Percentiles rank a stretch among this genome's conserved stretches.
phyloP scores from a whole-genome alignment of 2,797 vertebrate genomes.

The Carcharodon carcharias region DNA sequence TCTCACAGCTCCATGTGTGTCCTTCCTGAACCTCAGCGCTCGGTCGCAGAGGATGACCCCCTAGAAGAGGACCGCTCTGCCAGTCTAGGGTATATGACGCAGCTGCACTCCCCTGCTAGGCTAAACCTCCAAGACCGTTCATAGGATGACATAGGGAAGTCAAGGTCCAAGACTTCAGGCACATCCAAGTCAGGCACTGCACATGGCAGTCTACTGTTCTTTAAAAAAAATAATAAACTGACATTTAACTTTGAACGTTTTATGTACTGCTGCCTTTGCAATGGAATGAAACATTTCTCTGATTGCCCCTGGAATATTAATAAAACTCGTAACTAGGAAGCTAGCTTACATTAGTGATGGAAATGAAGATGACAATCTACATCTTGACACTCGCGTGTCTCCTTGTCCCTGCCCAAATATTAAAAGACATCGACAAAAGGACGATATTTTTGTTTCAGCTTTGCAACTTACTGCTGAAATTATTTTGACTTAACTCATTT shows the following conservation, averaged over 20 bases:
- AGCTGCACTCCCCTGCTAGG: conserved; percentile 96
- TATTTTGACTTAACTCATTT: neutral
- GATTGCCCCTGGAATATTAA: neutral
- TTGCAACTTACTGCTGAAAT: neutral
- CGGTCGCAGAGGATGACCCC: no score
- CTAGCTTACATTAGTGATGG: neutral
- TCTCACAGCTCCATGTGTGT: conserved; percentile 91
- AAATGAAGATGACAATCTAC: neutral
- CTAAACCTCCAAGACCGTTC: conserved; percentile 87
- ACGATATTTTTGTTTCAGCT: neutral
- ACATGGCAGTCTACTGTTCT: conserved; percentile 91
- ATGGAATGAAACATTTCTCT: neutral
- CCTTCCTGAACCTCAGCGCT: no score
- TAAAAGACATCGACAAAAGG: neutral
- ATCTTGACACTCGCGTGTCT: neutral
- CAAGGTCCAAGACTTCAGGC: conserved; percentile 95
- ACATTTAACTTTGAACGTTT: neutral
- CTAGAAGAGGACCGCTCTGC: conserved; percentile 77
- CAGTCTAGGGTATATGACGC: conserved; percentile 81
- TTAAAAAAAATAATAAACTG: conserved; percentile 46
- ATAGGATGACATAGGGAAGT: conserved; percentile 56
- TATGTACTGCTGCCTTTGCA: neutral
- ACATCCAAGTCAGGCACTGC: conserved; percentile 97
- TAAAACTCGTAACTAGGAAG: neutral
- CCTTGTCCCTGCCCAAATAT: neutral